Conservation (phyloP, 1,140 invertebrate species). For the Bombus pascuorum region DNA sequence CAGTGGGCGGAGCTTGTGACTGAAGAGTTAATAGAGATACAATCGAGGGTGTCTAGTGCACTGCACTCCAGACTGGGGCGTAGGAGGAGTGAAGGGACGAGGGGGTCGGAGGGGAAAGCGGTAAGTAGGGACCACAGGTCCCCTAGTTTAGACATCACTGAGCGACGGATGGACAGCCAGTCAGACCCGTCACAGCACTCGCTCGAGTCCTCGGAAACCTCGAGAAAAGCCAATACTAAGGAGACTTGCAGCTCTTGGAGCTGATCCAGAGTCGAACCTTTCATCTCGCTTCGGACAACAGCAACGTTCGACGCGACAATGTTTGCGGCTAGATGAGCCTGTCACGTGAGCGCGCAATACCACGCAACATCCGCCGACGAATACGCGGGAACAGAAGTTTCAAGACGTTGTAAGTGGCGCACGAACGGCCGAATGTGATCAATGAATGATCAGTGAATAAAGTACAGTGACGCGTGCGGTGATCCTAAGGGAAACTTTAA, state of each 20-base stretch:
- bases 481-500: not conserved
- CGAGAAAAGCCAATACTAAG: conserved; percentile 70
- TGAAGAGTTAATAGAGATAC: conserved; percentile 82
- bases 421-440: not conserved
- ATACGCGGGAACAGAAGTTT: not conserved
- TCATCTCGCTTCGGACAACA: conserved; percentile 38
- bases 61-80: conserved; percentile 74
- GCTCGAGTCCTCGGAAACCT: conserved; percentile 78
- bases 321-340: not conserved
- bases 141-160: conserved; percentile 83
- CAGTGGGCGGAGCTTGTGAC: conserved; percentile 74
- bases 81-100: conserved; percentile 76
- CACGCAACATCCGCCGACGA: not conserved
- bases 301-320: not conserved
- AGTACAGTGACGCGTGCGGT: conserved; percentile 35
- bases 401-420: not conserved
- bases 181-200: conserved; percentile 82
- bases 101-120: conserved; percentile 73
- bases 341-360: conserved; percentile 11
- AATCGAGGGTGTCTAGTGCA: conserved; percentile 82
- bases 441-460: not conserved
- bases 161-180: conserved; percentile 82
- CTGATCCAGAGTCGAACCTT: conserved; percentile 49
- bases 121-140: conserved; percentile 78
- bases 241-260: conserved; percentile 47